Base-by-base conservation (phyloP, 2,113 vertebrate species). In the Pontoporia blainvillei region DNA sequence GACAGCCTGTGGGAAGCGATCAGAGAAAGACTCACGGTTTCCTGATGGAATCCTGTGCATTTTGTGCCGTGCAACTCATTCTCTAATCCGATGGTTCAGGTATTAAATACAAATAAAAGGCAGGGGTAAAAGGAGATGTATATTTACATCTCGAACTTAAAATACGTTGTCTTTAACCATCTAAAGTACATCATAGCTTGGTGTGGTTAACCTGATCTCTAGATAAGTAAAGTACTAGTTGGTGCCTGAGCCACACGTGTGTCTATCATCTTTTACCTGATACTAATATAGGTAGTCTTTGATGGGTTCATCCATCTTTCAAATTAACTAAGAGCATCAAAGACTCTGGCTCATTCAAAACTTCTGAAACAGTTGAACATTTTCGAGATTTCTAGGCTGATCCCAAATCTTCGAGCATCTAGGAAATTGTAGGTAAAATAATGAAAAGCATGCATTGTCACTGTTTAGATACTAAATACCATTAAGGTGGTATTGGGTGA, bases 231-330 rank as follows among this genome's bases (percentile, higher is more conserved):
- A 88, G 44, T 36, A 12, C 44, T 23, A 62, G 52, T 95, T 83
- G 97, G 31, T 86, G 84, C 71, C 83, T 57, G 54, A 84, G 82
- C 91, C 87, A 73, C 62, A 92, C 8, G 14, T 23, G 73, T 52
- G 79, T 90, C 82, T 96, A 5, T 93, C 86, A 73, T 79, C 96
- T 75, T 75, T 36, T 89, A 69, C 69, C 49, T 94, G 72, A 49
- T 18, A 97, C 90, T 97, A 96, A 97, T 97, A 91, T 82, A 44
- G 85, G 88, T 93, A 97, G 79, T 95, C 96, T 97, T 96, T 96
- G 95, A 96, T 94, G 96, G 54, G 31, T 41, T 96, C 62, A 20
- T 23, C 72, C 2, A 17, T 73, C 86, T 96, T 97, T 95, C 95
- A 97, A 15, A 95, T 96, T 96, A 96, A 81, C 90, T 97, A 92